Conservation (phyloP, 2,888 invertebrate genomes). For the Leptinotarsa haldemani region DNA sequence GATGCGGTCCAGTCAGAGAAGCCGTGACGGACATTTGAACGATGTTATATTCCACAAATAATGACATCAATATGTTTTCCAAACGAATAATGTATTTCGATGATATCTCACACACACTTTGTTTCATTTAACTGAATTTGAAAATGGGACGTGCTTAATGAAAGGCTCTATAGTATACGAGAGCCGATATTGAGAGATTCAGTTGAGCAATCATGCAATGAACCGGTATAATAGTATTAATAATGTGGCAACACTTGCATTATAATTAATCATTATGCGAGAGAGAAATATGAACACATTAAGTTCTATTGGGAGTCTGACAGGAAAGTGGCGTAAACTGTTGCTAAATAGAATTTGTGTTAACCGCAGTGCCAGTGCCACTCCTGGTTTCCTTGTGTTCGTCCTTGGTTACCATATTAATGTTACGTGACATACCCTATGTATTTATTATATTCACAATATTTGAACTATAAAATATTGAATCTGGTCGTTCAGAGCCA, state of each 20-base stretch:
- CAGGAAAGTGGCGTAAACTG: conserved; percentile 9
- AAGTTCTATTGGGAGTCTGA: not conserved
- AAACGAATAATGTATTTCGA: no score
- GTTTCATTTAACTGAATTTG: no score
- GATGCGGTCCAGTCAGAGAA: no score
- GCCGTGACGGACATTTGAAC: no score
- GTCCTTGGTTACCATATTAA: conserved; percentile 1
- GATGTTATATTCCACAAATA: no score
- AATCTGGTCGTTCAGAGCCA: no score
- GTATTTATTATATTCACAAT: no score
- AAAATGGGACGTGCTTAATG: no score
- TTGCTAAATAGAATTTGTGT: conserved; percentile 11
- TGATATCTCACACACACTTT: no score
- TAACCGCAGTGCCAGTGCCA: not conserved
- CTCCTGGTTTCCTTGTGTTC: conserved; percentile 13
- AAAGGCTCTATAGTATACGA: not conserved
- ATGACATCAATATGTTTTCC: no score
- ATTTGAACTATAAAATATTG: no score
- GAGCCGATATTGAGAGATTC: not conserved
- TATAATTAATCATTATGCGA: conserved; percentile 12
- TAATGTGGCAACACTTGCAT: not conserved
- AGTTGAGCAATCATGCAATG: conserved; percentile 3
- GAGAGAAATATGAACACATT: conserved; percentile 10
- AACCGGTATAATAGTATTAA: conserved; percentile 16
- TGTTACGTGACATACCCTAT: no score